phyloP scores from a whole-genome alignment of 2,797 vertebrate genomes.

The Thripadectes ignobilis region DNA sequence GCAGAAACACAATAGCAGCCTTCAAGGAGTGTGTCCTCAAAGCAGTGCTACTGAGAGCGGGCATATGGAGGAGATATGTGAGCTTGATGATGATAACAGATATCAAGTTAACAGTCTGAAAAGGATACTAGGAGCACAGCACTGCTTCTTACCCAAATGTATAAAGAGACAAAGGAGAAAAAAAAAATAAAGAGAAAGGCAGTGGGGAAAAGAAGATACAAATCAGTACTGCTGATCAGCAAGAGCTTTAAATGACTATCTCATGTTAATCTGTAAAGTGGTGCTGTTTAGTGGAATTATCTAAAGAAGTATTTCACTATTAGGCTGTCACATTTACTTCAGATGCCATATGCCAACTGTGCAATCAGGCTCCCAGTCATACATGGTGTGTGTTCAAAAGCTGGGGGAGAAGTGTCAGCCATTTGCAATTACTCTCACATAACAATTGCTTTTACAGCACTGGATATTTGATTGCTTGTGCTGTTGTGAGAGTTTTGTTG shows the following conservation, averaged over 20 bases:
- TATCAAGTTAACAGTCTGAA: constrained; percentile 46
- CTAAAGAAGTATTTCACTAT: constrained; percentile 21
- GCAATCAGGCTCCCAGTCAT: constrained; percentile 29
- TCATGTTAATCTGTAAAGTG: constrained; percentile 21
- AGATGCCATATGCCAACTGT: constrained; percentile 21
- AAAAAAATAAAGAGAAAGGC: background rate
- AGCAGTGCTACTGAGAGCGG: background rate
- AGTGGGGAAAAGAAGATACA: background rate
- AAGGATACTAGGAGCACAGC: background rate
- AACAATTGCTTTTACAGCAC: background rate
- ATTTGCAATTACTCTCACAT: background rate
- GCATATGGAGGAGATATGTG: constrained; percentile 35
- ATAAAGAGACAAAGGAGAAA: background rate
- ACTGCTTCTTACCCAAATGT: constrained; percentile 12
- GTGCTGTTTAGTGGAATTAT: constrained; percentile 17
- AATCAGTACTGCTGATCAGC: background rate
- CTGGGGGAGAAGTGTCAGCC: background rate
- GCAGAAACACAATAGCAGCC: background rate
- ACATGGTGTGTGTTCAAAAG: background rate
- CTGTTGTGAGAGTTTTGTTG: background rate
- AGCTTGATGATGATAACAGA: constrained; percentile 18
- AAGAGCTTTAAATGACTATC: constrained; percentile 32
- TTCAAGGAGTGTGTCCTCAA: background rate
- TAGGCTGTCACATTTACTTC: constrained; percentile 23
- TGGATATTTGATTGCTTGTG: background rate